phyloP scores from a whole-genome alignment of 2,797 vertebrate genomes.

The Lepidocolaptes lacrymiger region DNA sequence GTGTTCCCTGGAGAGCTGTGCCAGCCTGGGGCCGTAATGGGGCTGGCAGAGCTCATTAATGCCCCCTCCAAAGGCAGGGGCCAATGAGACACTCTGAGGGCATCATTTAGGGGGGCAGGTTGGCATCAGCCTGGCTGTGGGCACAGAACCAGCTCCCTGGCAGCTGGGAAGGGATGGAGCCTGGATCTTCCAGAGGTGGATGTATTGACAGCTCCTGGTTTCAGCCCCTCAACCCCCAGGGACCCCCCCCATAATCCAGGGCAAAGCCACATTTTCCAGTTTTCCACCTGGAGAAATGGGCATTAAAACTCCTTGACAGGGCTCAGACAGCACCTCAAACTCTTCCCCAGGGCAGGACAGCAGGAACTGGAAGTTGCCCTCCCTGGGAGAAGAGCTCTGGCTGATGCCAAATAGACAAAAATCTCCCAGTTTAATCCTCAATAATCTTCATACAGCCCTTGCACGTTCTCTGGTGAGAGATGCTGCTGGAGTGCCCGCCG shows the following conservation, averaged over 20 bases:
- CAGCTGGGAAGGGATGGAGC: not conserved
- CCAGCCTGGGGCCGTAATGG: not conserved
- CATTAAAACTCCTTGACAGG: not conserved
- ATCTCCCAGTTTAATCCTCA: not conserved
- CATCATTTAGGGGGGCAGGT: not conserved
- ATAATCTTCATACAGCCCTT: not conserved
- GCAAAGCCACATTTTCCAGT: not conserved
- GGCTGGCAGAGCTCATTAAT: fast-evolving
- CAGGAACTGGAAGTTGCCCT: not conserved
- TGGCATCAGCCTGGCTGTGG: not conserved
- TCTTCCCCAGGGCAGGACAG: not conserved
- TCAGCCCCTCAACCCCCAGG: not conserved
- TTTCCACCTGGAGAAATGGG: not conserved
- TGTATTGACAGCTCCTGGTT: not conserved
- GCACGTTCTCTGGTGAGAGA: not conserved
- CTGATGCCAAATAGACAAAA: not conserved
- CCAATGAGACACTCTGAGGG: not conserved
- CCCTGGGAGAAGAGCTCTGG: not conserved
- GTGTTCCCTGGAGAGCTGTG: not conserved
- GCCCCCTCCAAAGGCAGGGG: not conserved
- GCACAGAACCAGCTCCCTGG: not conserved
- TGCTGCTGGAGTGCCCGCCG: not conserved
- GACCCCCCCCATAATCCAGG: not conserved
- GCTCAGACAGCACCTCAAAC: not conserved
- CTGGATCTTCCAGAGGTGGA: not conserved